Evolutionary conservation across 1,140 invertebrate genomes (phyloP).

Genomic region (Leptinotarsa texana): DNA sequence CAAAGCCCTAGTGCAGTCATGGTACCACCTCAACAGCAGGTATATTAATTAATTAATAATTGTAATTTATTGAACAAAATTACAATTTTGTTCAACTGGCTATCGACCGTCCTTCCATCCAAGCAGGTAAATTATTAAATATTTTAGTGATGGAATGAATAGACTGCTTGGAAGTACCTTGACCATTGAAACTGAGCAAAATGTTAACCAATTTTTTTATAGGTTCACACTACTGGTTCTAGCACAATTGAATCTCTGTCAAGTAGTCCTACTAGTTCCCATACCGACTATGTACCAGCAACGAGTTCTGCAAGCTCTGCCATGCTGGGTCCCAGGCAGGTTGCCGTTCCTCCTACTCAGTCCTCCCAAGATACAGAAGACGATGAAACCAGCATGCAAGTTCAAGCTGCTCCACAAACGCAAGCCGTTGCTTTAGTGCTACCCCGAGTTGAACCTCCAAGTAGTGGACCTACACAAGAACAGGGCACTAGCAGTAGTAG

Average conservation of each 20-base stretch:
- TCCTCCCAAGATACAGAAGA: constrained; percentile 52
- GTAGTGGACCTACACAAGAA: constrained; percentile 48
- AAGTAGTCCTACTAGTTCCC: constrained; percentile 64
- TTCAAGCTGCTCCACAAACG: constrained; percentile 55
- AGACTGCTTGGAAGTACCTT: too few species aligned
- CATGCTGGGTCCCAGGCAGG: constrained; percentile 58
- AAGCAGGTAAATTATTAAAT: constrained; percentile 50
- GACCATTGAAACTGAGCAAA: too few species aligned
- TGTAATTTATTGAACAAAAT: too few species aligned
- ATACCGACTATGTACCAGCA: constrained; percentile 73
- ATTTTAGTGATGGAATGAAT: too few species aligned
- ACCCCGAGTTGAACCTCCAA: constrained; percentile 67
- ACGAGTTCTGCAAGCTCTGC: constrained; percentile 63
- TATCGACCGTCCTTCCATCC: too few species aligned
- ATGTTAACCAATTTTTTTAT: neutral
- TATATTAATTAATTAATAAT: constrained; percentile 1
- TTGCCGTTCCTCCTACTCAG: constrained; percentile 56
- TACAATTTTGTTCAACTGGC: too few species aligned
- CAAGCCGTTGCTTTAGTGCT: constrained; percentile 75
- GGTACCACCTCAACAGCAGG: constrained; percentile 66
- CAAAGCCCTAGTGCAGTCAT: constrained; percentile 57
- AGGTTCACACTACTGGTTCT: constrained; percentile 63
- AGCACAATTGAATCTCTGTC: constrained; percentile 61
- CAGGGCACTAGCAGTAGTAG: constrained; percentile 49
- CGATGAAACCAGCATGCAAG: constrained; percentile 50